Conservation (phyloP, 2,888 invertebrate species). For the Chalcosyrphus nemorum region DNA sequence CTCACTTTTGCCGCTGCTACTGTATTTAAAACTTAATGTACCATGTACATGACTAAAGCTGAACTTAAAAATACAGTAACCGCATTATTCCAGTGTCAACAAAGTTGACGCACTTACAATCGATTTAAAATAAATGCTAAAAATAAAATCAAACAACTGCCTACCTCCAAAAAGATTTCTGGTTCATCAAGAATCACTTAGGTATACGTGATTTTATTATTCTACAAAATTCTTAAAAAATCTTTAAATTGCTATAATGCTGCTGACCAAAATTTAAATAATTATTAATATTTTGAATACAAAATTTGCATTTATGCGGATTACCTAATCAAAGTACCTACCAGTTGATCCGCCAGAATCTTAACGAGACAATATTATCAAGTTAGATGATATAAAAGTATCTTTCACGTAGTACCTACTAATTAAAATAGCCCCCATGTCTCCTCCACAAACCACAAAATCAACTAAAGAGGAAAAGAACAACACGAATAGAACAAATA, state of each 20-base stretch:
- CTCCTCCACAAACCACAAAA: conserved; percentile 12
- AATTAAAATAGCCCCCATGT: background rate
- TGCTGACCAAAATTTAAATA: background rate
- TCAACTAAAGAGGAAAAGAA: background rate
- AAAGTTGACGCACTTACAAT: no score
- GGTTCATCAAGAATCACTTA: background rate
- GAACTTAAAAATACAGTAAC: no score
- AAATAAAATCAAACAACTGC: background rate
- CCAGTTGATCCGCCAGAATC: background rate
- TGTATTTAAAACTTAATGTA: no score
- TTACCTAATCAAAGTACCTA: background rate
- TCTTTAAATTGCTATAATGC: background rate
- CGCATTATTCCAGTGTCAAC: no score
- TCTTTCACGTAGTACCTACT: background rate
- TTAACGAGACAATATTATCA: background rate
- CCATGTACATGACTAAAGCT: no score
- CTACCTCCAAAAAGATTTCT: background rate
- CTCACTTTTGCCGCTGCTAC: no score
- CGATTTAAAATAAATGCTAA: no score
- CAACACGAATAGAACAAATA: conserved; percentile 19
- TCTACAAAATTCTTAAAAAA: background rate
- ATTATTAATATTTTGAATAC: background rate
- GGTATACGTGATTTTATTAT: no score
- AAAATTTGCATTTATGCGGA: background rate
- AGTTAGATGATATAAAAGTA: background rate